Evolutionary conservation across 2,888 invertebrate genomes (phyloP).

Genomic region (Sussaba pulchella): DNA sequence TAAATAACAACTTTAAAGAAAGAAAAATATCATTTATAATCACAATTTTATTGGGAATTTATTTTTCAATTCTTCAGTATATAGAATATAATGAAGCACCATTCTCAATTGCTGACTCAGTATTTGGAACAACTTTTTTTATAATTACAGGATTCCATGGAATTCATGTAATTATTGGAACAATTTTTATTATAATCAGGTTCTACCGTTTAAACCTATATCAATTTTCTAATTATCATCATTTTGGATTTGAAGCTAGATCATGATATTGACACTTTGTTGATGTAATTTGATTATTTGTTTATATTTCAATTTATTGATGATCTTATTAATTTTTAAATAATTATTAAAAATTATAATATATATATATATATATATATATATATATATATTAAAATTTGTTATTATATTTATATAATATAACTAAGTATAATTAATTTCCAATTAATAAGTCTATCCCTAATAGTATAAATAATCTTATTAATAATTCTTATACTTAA

Average conservation of each 20-base stretch:
- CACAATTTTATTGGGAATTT: conserved; percentile 87
- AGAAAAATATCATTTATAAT: conserved; percentile 85
- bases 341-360: too few species aligned
- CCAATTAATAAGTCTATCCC: too few species aligned
- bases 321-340: conserved; percentile 87
- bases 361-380: too few species aligned
- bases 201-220: conserved; percentile 27
- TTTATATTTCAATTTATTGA: conserved; percentile 89
- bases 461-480: too few species aligned
- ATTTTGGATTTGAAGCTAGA: conserved; percentile 88
- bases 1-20: conserved; percentile 84
- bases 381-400: too few species aligned
- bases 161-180: conserved; percentile 86
- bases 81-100: conserved; percentile 89
- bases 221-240: conserved; percentile 69
- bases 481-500: too few species aligned
- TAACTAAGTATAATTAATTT: too few species aligned
- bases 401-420: too few species aligned
- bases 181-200: conserved; percentile 85
- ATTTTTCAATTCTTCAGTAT: conserved; percentile 89
- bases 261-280: conserved; percentile 90
- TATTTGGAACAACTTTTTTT: conserved; percentile 90
- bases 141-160: conserved; percentile 92
- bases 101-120: conserved; percentile 87
- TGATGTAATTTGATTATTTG: conserved; percentile 87